Conservation (phyloP, 1,140 invertebrate species). For the Choristoneura fumiferana region DNA sequence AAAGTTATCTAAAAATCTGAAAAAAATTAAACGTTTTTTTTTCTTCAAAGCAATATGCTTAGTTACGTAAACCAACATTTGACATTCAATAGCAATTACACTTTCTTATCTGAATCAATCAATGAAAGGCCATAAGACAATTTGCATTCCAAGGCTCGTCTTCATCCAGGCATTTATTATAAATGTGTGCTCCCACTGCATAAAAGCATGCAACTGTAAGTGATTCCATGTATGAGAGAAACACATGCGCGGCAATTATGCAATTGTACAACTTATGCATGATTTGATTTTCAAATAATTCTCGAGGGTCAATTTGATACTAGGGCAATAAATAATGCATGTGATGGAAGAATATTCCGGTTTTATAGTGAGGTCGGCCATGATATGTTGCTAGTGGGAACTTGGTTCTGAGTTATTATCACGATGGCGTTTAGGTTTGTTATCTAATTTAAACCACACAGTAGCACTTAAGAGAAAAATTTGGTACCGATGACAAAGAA, state of each 20-base stretch:
- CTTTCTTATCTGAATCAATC: conserved; percentile 6
- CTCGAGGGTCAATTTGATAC: conserved; percentile 3
- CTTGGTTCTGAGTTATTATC: neutral
- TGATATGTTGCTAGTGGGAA: conserved; percentile 1
- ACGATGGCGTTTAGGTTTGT: no score
- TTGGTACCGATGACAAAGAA: no score
- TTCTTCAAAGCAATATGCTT: no score
- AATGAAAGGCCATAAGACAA: conserved; percentile 7
- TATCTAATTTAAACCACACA: no score
- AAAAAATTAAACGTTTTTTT: no score
- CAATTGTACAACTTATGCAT: conserved; percentile 14
- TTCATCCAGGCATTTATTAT: neutral
- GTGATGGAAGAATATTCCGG: conserved; percentile 8
- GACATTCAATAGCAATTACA: conserved; percentile 14
- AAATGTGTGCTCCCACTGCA: neutral
- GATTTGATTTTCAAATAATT: conserved; percentile 18
- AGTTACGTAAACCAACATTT: no score
- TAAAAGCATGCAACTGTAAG: neutral
- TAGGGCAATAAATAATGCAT: conserved; percentile 11
- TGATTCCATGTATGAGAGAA: conserved; percentile 7
- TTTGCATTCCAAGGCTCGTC: neutral
- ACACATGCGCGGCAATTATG: conserved; percentile 10
- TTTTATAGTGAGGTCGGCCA: neutral
- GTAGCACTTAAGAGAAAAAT: no score
- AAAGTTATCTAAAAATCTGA: no score